phyloP scores from a whole-genome alignment of 2,113 vertebrate species.

The Pipa parva region DNA sequence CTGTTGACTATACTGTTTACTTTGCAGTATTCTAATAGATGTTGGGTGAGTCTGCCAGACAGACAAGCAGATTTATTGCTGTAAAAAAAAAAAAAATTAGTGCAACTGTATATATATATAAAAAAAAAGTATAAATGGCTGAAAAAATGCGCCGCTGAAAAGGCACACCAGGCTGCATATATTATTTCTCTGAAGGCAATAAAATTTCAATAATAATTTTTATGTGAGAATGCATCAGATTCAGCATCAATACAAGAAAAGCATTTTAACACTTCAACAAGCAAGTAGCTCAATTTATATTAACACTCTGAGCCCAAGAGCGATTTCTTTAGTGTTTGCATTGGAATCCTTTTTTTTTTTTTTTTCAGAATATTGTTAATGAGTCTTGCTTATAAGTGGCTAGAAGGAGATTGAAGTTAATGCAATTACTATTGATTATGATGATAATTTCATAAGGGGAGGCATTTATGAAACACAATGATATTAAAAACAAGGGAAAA shows the following conservation, averaged over 20 bases:
- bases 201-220: constrained; percentile 36
- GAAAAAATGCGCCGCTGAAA: not conserved
- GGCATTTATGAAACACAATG: not conserved
- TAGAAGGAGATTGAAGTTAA: constrained; percentile 16
- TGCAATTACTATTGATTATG: constrained; percentile 29
- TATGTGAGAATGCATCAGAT: constrained; percentile 32
- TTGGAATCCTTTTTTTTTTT: constrained; percentile 11
- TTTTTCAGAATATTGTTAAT: constrained; percentile 19
- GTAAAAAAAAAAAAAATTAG: constrained; percentile 19
- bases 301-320: constrained; percentile 25
- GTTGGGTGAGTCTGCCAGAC: not conserved
- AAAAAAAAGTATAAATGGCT: constrained; percentile 18
- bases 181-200: constrained; percentile 29
- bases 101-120: too few relatives aligned
- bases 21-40: not conserved
- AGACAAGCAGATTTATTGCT: not conserved
- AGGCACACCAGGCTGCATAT: not conserved
- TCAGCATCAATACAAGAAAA: constrained; percentile 29
- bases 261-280: constrained; percentile 26
- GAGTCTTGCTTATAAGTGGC: constrained; percentile 14
- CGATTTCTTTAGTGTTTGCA: constrained; percentile 19
- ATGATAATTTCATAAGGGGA: constrained; percentile 8
- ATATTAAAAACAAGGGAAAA: not conserved
- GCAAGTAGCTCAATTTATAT: constrained; percentile 26
- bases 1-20: too few relatives aligned